Evolutionary conservation across 2,113 vertebrate species (phyloP).

Genomic region (Thunnus maccoyii): DNA sequence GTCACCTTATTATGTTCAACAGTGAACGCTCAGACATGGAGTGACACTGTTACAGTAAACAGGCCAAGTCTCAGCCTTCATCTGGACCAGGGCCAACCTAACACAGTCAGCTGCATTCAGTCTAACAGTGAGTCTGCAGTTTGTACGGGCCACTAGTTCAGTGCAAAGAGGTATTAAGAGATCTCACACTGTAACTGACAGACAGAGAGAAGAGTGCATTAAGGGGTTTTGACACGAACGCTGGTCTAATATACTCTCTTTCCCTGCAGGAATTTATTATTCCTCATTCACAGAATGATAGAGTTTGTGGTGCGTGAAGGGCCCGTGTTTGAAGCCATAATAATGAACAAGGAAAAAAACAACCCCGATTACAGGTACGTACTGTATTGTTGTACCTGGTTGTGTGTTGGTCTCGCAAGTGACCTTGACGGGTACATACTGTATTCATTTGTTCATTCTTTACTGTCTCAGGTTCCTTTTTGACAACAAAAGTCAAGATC

Average conservation of each 20-base stretch:
- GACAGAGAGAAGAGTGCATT: conserved; percentile 32
- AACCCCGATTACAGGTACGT: conserved; percentile 86
- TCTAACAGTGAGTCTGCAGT: conserved; percentile 19
- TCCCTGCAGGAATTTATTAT: conserved; percentile 84
- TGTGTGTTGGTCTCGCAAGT: not conserved
- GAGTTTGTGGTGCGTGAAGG: conserved; percentile 91
- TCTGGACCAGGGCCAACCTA: no score
- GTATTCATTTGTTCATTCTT: conserved; percentile 9
- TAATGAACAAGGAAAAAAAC: conserved; percentile 88
- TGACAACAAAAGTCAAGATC: conserved; percentile 88
- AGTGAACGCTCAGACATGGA: conserved; percentile 6
- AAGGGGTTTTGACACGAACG: conserved; percentile 42
- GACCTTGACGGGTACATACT: not conserved
- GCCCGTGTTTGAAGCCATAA: conserved; percentile 88
- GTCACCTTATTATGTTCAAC: not conserved
- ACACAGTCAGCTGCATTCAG: not conserved
- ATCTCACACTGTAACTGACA: conserved; percentile 6
- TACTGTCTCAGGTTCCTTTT: conserved; percentile 85
- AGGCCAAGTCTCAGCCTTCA: no score
- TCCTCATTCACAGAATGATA: conserved; percentile 88
- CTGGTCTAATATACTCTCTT: conserved; percentile 61
- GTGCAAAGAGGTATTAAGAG: conserved; percentile 26
- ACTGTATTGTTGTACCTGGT: not conserved
- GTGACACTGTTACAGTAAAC: not conserved
- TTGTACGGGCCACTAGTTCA: conserved; percentile 38